Conservation (phyloP, 2,113 vertebrate species). For the Clupea harengus region DNA sequence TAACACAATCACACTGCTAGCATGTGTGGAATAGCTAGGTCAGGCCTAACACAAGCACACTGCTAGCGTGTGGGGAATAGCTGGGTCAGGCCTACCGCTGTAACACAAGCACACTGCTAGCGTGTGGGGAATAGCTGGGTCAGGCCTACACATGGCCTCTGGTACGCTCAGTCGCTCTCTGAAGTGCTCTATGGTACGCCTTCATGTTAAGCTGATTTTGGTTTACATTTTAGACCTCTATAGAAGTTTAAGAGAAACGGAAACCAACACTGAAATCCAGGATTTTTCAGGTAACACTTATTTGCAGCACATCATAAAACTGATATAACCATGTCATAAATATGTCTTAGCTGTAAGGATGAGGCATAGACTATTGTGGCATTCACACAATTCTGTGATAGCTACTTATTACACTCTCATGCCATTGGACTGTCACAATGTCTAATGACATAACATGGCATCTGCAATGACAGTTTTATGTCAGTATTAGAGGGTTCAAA, state of each 20-base stretch:
- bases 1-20: too few species aligned
- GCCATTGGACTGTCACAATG: too few species aligned
- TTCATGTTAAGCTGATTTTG: background rate
- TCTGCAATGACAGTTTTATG: background rate
- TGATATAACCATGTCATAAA: constrained; percentile 26
- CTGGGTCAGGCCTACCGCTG: background rate
- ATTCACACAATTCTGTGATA: too few species aligned
- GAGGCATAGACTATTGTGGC: too few species aligned
- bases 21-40: too few species aligned
- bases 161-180: background rate
- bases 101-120: background rate
- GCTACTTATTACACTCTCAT: too few species aligned
- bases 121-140: too few species aligned
- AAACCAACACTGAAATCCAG: background rate
- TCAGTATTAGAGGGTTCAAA: background rate
- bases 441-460: too few species aligned
- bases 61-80: too few species aligned
- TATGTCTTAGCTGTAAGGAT: too few species aligned
- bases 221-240: background rate
- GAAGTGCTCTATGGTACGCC: background rate
- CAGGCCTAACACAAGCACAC: too few species aligned
- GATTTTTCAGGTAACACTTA: background rate
- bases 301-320: background rate
- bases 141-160: background rate
- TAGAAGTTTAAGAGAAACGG: background rate